Base-by-base conservation (phyloP, 2,888 invertebrate species). In the Apodemia mormo region DNA sequence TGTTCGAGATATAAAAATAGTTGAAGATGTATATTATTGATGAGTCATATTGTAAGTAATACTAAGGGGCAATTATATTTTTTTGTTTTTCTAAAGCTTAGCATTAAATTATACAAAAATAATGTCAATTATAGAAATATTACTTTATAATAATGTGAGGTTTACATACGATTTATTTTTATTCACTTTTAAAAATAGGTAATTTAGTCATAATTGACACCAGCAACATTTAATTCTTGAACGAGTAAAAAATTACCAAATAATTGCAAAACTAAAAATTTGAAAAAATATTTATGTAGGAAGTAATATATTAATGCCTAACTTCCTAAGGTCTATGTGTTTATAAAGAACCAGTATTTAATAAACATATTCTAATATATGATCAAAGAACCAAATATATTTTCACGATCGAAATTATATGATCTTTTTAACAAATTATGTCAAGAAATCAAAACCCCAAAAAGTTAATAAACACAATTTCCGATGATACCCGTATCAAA, bases 401-500 rank as follows among this genome's bases (percentile, higher is more conserved):
- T 54, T 54, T 54, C 52, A 54, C 52, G 22, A 54, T 54, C 52
- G 52, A 54, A 54, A 22, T 22, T 54, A 54, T n/a, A 52, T 52
- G 52, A 52, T 52, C 7, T n/a, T 52, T 52, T 45, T 22, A 52
- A 52, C n/a, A n/a, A 52, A n/a, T 52, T 52, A 52, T 52, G 6
- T 52, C n/a, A 7, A 52, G 7, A 54, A 8, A 54, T 54, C 7
- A 54, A 54, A 54, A 8, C 45, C 45, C 45, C 4, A 45, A 58
- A 58, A 10, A 40, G 40, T 61, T 64, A 64, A 64, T 64, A 37
- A 64, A 37, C 61, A 64, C 61, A 64, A 64, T 64, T 64, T 61
- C 6, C 37, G 33, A 29, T 64, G 33, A 64, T 37, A 64, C 7
- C 33, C 61, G 61, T 61, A 7, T 61, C 61, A 30, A 33, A 22